Percentiles rank a stretch among this genome's conserved stretches.
Evolutionary conservation across 1,140 invertebrate species (phyloP).

Genomic region (Tetragonula clypearis): DNA sequence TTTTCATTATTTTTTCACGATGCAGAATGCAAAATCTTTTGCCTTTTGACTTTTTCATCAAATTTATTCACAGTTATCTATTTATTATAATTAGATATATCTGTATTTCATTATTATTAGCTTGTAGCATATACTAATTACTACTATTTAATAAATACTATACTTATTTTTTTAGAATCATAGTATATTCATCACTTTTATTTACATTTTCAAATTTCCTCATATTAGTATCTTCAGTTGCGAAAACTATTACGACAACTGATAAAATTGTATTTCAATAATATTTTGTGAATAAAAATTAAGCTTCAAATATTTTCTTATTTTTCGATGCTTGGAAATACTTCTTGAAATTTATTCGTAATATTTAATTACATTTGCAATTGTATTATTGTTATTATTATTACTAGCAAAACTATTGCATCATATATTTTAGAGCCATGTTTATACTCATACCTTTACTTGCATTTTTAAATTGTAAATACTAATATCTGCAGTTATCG

Average conservation of each 20-base stretch:
- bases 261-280: neutral
- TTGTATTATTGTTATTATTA: too few species aligned
- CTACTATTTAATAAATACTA: too few species aligned
- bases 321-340: too few species aligned
- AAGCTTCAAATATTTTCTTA: too few species aligned
- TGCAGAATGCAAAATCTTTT: neutral
- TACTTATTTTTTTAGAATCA: neutral
- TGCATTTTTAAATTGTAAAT: neutral
- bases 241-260: neutral
- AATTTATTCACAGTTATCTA: neutral
- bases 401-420: too few species aligned
- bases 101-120: too few species aligned
- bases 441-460: neutral
- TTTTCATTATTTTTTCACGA: neutral
- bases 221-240: neutral
- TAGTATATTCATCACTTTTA: neutral
- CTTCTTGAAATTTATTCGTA: too few species aligned
- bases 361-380: too few species aligned
- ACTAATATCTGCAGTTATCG: neutral
- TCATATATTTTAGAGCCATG: neutral
- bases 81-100: neutral
- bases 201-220: neutral
- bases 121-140: too few species aligned
- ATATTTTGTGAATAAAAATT: neutral
- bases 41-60: neutral